Base-by-base conservation (phyloP, 2,888 invertebrate species). In the Cacoxenus indagator region DNA sequence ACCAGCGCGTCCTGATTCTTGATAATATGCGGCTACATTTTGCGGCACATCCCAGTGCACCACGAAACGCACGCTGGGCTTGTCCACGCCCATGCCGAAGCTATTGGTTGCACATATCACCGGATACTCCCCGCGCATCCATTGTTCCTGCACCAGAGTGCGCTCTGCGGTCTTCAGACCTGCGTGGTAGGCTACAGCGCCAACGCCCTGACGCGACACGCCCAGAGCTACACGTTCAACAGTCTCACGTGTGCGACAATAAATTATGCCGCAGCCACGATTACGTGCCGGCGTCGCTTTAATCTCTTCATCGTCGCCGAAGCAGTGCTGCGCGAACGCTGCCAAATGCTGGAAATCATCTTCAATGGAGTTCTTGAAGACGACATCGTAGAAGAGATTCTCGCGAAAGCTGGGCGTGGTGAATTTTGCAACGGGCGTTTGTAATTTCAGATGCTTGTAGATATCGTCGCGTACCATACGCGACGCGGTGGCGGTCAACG, bases 31-130 rank as follows among this genome's bases (percentile, higher is more conserved):
- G 0, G 98, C 96, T 64, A 99, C 94, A 83, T 95, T 96, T 86
- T 97, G 96, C 0, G 99, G 96, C 43, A 97, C 91, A 26, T 96
- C 96, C 99, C 98, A 99, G 88, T 99, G 99, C 5, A 95, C 93
- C 1, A 99, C 99, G 86, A 97, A 96, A 73, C 98, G 95, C 14
- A 99, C 99, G 67, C 94, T 92, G 2, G 95, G 92, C 88, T 99
- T 99, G 87, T 99, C 99, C 2, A 99, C 97, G 59, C 99, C 99
- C 99, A 99, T 99, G 46, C 99, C 99, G 89, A 99, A 99, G 83
- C 98, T 98, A 69, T 99, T 94, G 0, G 99, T 99, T 4, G 99
- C 99, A 74, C 95, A 95, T 75, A 99, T 98, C 29, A 98, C 94
- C 1, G 95, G 93, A 78, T 93, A 92, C 75, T 93, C 92, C 0